Evolutionary conservation across 2,888 invertebrate genomes (phyloP).

Genomic region (Plusia festucae): DNA sequence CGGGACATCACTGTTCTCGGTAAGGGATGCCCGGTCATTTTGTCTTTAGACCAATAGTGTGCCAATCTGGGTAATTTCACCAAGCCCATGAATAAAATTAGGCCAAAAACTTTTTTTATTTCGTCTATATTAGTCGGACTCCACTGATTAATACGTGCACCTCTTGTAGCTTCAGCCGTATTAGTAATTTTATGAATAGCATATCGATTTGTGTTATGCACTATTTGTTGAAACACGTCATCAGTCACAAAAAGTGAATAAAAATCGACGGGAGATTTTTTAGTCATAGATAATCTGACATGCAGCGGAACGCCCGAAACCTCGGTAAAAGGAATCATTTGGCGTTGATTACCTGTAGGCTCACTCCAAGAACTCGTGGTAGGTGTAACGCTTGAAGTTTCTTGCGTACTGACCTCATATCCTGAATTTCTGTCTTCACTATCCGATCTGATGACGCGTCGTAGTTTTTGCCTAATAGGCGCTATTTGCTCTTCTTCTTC

Average conservation of each 20-base stretch:
- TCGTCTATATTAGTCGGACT: constrained; percentile 47
- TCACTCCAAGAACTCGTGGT: not conserved
- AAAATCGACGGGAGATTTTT: constrained; percentile 28
- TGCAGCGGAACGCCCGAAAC: constrained; percentile 14
- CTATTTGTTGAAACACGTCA: constrained; percentile 35
- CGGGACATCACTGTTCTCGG: constrained; percentile 54
- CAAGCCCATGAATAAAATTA: constrained; percentile 63
- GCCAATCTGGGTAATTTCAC: constrained; percentile 56
- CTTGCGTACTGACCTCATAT: not conserved
- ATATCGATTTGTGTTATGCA: constrained; percentile 31
- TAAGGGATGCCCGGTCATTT: constrained; percentile 50
- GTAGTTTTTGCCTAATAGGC: not conserved
- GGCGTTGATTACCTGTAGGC: not conserved
- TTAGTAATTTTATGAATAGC: constrained; percentile 34
- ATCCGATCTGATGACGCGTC: not conserved
- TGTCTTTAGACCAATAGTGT: constrained; percentile 61
- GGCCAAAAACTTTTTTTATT: constrained; percentile 60
- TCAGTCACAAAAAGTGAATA: constrained; percentile 35
- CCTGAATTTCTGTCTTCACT: not conserved
- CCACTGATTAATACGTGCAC: constrained; percentile 39
- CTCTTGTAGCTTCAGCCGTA: constrained; percentile 14
- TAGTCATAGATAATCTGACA: constrained; percentile 4
- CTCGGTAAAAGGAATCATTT: constrained; percentile 21
- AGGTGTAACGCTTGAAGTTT: not conserved
- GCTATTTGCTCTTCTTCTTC: not conserved